These are phyloP conservation scores for Cynodonichthys magdalenae DNA, from an alignment of 2,797 vertebrate genomes.

Conservation along the genomic window DNA sequence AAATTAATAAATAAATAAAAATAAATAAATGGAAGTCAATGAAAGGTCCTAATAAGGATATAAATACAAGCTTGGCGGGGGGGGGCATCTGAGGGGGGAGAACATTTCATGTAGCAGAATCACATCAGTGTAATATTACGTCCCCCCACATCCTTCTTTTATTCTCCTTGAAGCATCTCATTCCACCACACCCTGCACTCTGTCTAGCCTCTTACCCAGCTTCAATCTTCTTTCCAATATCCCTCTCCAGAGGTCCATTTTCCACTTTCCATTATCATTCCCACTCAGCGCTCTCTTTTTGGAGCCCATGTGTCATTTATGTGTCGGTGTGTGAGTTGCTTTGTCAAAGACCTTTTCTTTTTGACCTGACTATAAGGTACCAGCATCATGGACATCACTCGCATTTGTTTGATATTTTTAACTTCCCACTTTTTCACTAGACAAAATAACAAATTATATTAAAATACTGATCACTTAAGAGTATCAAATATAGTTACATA, in stretches of 20 bases:
- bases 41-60: too few relatives aligned
- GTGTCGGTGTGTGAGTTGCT: conserved; percentile 25
- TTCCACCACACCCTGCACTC: conserved; percentile 39
- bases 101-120: conserved; percentile 11
- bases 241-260: conserved; percentile 61
- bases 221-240: conserved; percentile 74
- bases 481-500: background rate
- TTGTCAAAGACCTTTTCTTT: conserved; percentile 33
- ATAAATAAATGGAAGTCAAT: too few relatives aligned
- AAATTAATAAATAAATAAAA: too few relatives aligned
- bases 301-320: conserved; percentile 39
- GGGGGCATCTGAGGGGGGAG: background rate
- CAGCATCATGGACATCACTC: conserved; percentile 7
- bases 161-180: conserved; percentile 42
- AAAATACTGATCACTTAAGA: background rate
- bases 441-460: background rate
- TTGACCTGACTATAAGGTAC: conserved; percentile 35
- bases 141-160: conserved; percentile 9
- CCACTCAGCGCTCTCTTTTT: conserved; percentile 50
- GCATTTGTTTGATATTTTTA: conserved; percentile 17
- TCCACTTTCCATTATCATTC: conserved; percentile 71
- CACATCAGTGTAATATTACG: conserved; percentile 10
- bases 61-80: too few relatives aligned
- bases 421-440: conserved; percentile 4
- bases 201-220: conserved; percentile 45